Base-by-base conservation (phyloP, 2,888 invertebrate genomes). In the Thecocarcelia acutangulata region DNA sequence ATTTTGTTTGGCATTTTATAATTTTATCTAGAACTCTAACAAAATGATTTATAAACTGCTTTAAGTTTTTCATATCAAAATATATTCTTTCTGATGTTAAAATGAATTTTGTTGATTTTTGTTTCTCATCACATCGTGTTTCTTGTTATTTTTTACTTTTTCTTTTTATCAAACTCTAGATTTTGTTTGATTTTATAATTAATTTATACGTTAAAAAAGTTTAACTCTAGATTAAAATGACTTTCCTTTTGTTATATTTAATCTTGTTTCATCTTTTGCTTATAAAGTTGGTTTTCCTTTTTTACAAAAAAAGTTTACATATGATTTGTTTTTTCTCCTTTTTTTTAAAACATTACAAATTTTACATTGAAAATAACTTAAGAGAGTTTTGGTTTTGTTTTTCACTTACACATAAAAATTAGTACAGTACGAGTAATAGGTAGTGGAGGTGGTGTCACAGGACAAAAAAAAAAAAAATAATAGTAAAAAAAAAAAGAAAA, bases 221-320 rank as follows among this genome's bases (percentile, higher is more conserved):
- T 78, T 73, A 66, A 73, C 68, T 73, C 61, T 79, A 59, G 13
- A 54, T 76, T 69, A 76, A 76, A 76, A 76, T 61, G 50, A 69
- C 69, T 75, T 52, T 40, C 37, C 3, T 52, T 58, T 46, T 37
- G 33, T 56, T 70, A 52, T 58, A 70, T 77, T 48, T 48, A 48
- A 46, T 28, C 50, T 24, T 42, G 8, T 52, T 66, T 37, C 6
- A 46, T 66, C 15, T 54, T 48, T 54, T 44, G 12, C 17, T 40
- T 70, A 54, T 56, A 50, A 48, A 44, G 63, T 56, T 82, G 70
- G 44, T 11, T 73, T 48, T 74, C 48, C 9, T 81, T 81, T 58
- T 80, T 73, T 73, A 72, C 72, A 79, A 70, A 79, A 33, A 74
- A 76, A 76, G 70, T 83, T 80, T 83, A 73, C 76, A 79, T 76